Evolutionary conservation across 2,888 invertebrate genomes (phyloP), one percentile per base, ranked within the genome.

Genomic region (Trichogramma evanescens): DNA sequence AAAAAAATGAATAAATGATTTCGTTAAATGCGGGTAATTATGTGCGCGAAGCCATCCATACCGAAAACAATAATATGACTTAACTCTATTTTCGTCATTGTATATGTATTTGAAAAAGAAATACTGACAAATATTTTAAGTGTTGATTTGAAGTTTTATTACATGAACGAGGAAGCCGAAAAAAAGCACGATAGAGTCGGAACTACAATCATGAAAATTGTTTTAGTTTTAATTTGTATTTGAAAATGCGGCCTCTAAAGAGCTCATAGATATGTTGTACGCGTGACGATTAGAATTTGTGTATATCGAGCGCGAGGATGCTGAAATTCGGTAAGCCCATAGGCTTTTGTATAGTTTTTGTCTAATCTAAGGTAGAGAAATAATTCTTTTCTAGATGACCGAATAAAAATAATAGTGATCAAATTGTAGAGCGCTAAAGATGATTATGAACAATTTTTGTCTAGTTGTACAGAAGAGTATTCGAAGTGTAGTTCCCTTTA

Each of bases 1-100:
- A 46, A 60, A 50, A 57, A 59, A 50, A 58, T 26, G 39, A 58
- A 57, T 54, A 55, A 55, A 58, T 50, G 48, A 52, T 56, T 26
- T 26, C 26, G 26, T 26, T 26, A 26, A 26, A 26, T 26, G 26
- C 26, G 26, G 26, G 26, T 26, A 58, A 56, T 9, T 44, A 63
- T 61, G 51, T 63, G 56, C 62, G 66, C 62, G 67, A 67, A 71
- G 66, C 64, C 66, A 68, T 67, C 67, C 69, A 67, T 67, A 26
- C 26, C 3, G 43, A 66, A 66, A 67, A 59, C 63, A 66, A 66
- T 65, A 58, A 58, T 64, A 69, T 49, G 56, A 58, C 63, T 60
- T 50, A 63, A 58, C 55, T 63, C 43, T 52, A 38, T 63, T 59
- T 56, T 54, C 26, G 55, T 61, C 58, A 63, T 63, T 60, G 60